Conservation (phyloP, 2,113 vertebrate species). For the Spea multiplicata region DNA sequence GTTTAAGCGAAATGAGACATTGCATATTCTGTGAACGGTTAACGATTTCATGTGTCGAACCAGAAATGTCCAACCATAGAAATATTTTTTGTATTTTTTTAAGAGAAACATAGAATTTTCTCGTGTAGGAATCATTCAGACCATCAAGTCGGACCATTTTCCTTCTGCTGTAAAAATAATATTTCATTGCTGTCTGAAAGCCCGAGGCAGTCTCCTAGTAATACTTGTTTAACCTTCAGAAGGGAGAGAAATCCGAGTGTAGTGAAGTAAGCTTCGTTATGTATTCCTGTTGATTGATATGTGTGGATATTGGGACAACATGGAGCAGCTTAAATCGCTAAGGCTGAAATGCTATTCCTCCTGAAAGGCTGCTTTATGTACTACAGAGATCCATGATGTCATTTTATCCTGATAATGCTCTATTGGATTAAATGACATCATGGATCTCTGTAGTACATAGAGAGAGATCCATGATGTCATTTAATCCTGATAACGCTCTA, state of each 20-base stretch:
- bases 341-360: slow-evolving; percentile 1
- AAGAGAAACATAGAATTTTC: too few species aligned
- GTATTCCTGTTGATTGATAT: slow-evolving; percentile 36
- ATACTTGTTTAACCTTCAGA: slow-evolving; percentile 36
- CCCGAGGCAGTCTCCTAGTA: slow-evolving; percentile 15
- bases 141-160: not conserved
- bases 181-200: not conserved
- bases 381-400: not conserved
- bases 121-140: too few species aligned
- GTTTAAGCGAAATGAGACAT: too few species aligned
- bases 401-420: not conserved
- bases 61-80: too few species aligned
- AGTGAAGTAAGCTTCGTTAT: slow-evolving; percentile 31
- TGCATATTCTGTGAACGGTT: too few species aligned
- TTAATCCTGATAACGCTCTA: not conserved
- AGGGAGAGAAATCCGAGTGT: slow-evolving; percentile 7
- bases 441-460: not conserved
- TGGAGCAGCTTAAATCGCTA: not conserved
- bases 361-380: not conserved
- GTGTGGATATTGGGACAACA: slow-evolving; percentile 34
- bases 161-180: slow-evolving; percentile 15
- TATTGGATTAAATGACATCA: slow-evolving; percentile 20
- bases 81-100: too few species aligned
- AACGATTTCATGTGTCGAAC: too few species aligned
- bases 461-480: not conserved